Base-by-base conservation (phyloP, 2,888 invertebrate species). In the Pocota personata region DNA sequence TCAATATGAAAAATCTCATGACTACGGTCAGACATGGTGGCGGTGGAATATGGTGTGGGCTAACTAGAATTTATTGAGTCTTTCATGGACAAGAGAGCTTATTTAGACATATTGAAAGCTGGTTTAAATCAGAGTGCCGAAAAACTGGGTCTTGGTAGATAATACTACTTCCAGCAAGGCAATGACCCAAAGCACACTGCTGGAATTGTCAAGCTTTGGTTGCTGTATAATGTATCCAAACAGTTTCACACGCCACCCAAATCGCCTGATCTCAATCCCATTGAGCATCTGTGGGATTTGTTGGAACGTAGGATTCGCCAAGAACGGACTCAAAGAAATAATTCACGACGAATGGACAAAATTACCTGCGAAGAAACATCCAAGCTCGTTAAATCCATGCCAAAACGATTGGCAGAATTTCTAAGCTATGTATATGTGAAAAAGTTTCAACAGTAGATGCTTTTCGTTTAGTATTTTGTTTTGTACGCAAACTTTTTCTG, bases 261-360 rank as follows among this genome's bases (percentile, higher is more conserved):
- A 76, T 87, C 77, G 27, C 82, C 82, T 50, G 87, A 84, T 35
- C 48, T 88, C 30, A 86, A 87, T 66, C 64, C 76, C 5, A 88
- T 87, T 58, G 87, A 88, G 62, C 66, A 88, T 46, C 52, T 86
- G 7, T 87, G 86, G 87, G 66, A 66, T 69, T 35, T 69, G 16
- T 55, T 88, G 77, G 90, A 91, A 67, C 57, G 46, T 7, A 62
- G 76, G 21, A 75, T 66, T 21, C 57, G 66, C 48, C 40, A 79
- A 72, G 46, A 19, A 40, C 8, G 60, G 35, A 35, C 30, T 76
- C n/a, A n/a, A n/a, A n/a, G n/a, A n/a, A n/a, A n/a, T n/a, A n/a
- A n/a, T n/a, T n/a, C n/a, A n/a, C n/a, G n/a, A n/a, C n/a, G n/a
- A n/a, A n/a, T n/a, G n/a, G n/a, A n/a, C n/a, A n/a, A n/a, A n/a